Evolutionary conservation across 1,140 invertebrate genomes (phyloP), one percentile per base, ranked within the genome.

Genomic region (Brachionus paranguensis): DNA sequence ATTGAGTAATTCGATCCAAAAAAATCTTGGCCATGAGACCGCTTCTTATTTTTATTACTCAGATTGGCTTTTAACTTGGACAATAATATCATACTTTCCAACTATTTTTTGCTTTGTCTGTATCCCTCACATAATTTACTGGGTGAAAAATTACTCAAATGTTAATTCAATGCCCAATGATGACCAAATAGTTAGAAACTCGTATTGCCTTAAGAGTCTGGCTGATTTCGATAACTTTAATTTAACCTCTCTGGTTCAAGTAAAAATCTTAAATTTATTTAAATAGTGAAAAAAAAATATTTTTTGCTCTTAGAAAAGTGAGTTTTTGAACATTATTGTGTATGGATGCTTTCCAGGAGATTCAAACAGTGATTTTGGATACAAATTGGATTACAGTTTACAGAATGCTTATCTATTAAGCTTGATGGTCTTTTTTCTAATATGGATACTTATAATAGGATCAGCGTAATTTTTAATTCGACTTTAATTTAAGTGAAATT

Each of bases 291-390:
- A 33, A n/a, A n/a, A 33, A 11, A 33, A 70, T 37, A 8, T n/a
- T n/a, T 72, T 72, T 8, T 20, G n/a, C 17, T 20, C 43, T 14
- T 11, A 41, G 33, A 17, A 76, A 24, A 50, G 24, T 27, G 45
- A 29, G 11, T 76, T 24, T 50, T 24, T 76, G 43, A 50, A 76
- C 17, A 27, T 76, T 10, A 2, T 24, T 24, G 10, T 76, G 10
- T 76, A 27, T 29, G 72, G 72, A 76, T 76, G 72, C 12, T 76
- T 76, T 76, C 72, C 72, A 14, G 72, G 72, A 27, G 12, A 50
- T 47, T 17, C n/a, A 10, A 24, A 60, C 20, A 50, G 3, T 27
- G 45, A 76, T 50, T 47, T 37, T 12, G 33, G 43, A 27, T 76
- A 50, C 20, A 50, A 14, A 29, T 24, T 76, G 3, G 33, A 53